A percentile compares a stretch with the other conserved stretches of the same genome.
Conservation (phyloP, 2,888 invertebrate species). For the Pycnomerus fuliginosus region DNA sequence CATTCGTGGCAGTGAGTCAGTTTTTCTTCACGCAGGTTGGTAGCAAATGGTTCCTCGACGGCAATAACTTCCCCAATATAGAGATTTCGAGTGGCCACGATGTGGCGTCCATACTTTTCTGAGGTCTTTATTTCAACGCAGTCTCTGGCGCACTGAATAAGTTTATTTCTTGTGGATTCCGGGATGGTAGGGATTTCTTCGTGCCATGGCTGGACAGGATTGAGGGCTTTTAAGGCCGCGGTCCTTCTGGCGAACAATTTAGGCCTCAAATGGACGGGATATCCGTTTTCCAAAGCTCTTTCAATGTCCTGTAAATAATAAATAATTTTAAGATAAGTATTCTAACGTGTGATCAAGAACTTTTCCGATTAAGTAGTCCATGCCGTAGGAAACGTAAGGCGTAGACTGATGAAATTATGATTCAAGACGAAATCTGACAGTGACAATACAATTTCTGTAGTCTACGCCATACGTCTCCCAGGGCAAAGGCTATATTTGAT, state of each 20-base stretch:
- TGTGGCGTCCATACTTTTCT: slow-evolving; percentile 66
- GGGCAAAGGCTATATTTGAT: no score
- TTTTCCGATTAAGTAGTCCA: no score
- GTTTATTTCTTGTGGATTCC: slow-evolving; percentile 31
- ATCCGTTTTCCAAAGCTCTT: slow-evolving; percentile 41
- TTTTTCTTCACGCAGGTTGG: slow-evolving; percentile 58
- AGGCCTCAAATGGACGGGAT: slow-evolving; percentile 61
- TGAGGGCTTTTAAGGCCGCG: no score
- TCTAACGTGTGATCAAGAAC: no score
- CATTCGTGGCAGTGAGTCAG: slow-evolving; percentile 70
- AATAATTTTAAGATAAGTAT: no score
- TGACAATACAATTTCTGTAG: no score
- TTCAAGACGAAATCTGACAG: no score
- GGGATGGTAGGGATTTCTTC: slow-evolving; percentile 21
- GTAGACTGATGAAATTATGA: no score
- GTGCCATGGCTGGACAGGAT: slow-evolving; percentile 23
- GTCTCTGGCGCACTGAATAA: slow-evolving; percentile 59
- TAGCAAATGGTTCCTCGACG: slow-evolving; percentile 72
- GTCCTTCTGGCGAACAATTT: slow-evolving; percentile 54
- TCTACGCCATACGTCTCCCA: no score
- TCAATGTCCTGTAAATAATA: no score
- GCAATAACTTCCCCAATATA: slow-evolving; percentile 74
- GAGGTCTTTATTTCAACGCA: slow-evolving; percentile 62
- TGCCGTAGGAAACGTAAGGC: no score
- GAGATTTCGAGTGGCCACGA: slow-evolving; percentile 68